Percentiles rank a stretch among this genome's conserved stretches.
Conservation (phyloP, 2,888 invertebrate genomes). For the Yponomeuta plumbellus region DNA sequence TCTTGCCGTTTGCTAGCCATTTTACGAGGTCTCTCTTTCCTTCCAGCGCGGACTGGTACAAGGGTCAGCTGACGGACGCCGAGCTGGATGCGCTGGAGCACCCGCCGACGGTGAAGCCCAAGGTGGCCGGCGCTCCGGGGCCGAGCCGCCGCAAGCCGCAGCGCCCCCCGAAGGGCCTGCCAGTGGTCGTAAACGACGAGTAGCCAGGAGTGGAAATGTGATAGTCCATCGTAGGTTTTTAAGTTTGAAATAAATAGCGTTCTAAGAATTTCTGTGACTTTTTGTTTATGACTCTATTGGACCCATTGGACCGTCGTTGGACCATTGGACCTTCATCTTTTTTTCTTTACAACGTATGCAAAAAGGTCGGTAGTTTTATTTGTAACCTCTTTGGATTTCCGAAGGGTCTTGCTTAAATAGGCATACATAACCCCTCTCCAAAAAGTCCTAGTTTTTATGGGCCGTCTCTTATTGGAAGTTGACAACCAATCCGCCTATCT, state of each 20-base stretch:
- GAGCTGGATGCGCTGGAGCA: constrained; percentile 87
- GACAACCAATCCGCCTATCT: no score
- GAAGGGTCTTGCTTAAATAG: no score
- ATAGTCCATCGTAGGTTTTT: constrained; percentile 5
- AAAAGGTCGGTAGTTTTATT: neutral
- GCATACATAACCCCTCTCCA: no score
- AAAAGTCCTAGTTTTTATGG: no score
- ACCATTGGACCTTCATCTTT: neutral
- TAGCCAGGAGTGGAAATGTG: neutral
- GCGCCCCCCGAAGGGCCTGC: constrained; percentile 55
- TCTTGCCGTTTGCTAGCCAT: no score
- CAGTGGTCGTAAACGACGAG: constrained; percentile 34
- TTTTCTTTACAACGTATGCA: neutral
- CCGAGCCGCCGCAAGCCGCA: constrained; percentile 66
- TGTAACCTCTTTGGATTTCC: no score
- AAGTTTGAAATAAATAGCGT: constrained; percentile 2
- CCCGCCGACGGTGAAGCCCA: constrained; percentile 82
- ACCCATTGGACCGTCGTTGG: no score
- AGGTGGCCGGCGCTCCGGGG: constrained; percentile 56
- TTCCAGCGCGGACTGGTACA: constrained; percentile 93
- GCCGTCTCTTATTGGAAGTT: no score
- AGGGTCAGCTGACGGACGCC: constrained; percentile 87
- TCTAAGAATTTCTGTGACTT: neutral
- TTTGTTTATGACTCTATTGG: neutral
- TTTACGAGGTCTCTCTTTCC: constrained; percentile 1